Evolutionary conservation across 2,888 invertebrate species (phyloP).

Genomic region (Eilema griseolum): DNA sequence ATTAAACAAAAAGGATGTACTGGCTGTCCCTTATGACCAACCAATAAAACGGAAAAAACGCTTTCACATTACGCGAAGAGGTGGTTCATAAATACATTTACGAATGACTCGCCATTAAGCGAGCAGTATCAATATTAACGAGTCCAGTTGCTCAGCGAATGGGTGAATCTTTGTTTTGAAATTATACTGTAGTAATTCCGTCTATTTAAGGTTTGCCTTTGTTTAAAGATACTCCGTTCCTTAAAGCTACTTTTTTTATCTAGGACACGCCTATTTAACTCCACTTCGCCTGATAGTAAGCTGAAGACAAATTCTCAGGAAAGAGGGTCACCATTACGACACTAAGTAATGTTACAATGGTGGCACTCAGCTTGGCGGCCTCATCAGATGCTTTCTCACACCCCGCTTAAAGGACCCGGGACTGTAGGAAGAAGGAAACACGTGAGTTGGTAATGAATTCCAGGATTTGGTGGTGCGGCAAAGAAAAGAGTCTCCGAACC

Average conservation of each 20-base stretch:
- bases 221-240: not conserved
- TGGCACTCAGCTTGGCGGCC: too few relatives aligned
- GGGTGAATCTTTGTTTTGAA: slow-evolving; percentile 24
- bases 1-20: slow-evolving; percentile 7
- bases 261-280: too few relatives aligned
- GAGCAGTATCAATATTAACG: slow-evolving; percentile 42
- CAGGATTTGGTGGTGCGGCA: too few relatives aligned
- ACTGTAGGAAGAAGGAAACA: too few relatives aligned
- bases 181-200: slow-evolving; percentile 22
- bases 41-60: slow-evolving; percentile 3
- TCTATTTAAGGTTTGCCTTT: slow-evolving; percentile 15
- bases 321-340: too few relatives aligned
- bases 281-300: too few relatives aligned
- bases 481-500: too few relatives aligned
- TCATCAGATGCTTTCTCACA: too few relatives aligned
- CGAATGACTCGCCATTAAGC: slow-evolving; percentile 14
- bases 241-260: not conserved
- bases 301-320: too few relatives aligned
- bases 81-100: slow-evolving; percentile 20
- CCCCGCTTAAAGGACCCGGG: too few relatives aligned
- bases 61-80: not conserved
- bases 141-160: slow-evolving; percentile 22
- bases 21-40: slow-evolving; percentile 1
- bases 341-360: too few relatives aligned
- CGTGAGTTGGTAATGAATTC: too few relatives aligned